A percentile compares a stretch with the other conserved stretches of the same genome.
Evolutionary conservation across 2,797 vertebrate species (phyloP).

Genomic region (Microhierax caerulescens): DNA sequence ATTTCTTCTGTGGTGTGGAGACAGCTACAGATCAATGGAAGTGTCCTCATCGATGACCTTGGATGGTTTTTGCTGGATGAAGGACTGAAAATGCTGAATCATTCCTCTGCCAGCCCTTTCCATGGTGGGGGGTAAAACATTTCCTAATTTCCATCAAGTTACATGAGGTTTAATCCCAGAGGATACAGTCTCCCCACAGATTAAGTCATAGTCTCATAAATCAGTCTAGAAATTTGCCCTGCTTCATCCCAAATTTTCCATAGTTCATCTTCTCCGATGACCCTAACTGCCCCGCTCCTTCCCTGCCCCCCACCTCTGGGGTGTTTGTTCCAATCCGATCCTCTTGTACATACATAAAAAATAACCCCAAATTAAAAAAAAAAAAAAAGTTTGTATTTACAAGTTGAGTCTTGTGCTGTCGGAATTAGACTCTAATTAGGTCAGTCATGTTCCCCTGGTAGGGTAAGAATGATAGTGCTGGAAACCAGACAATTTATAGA

Average conservation of each 20-base stretch:
- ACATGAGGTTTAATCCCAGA: not conserved
- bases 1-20: not conserved
- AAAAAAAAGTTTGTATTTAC: not conserved
- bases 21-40: not conserved
- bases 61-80: not conserved
- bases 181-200: not conserved
- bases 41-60: not conserved
- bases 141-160: not conserved
- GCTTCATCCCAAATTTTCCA: not conserved
- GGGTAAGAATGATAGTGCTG: conserved; percentile 20
- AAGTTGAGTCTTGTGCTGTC: not conserved
- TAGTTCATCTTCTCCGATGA: not conserved
- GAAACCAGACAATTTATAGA: conserved; percentile 43
- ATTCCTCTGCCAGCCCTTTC: not conserved
- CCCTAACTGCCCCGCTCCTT: not conserved
- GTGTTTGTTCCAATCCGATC: not conserved
- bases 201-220: not conserved
- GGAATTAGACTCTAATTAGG: conserved; percentile 53
- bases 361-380: too few species aligned
- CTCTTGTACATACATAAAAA: not conserved
- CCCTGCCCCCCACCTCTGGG: not conserved
- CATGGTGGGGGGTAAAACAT: not conserved
- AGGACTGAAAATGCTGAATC: not conserved
- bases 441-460: conserved; percentile 50
- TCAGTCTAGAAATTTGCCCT: not conserved